Evolutionary conservation across 2,888 invertebrate species (phyloP).

Genomic region (Morpho achilles): DNA sequence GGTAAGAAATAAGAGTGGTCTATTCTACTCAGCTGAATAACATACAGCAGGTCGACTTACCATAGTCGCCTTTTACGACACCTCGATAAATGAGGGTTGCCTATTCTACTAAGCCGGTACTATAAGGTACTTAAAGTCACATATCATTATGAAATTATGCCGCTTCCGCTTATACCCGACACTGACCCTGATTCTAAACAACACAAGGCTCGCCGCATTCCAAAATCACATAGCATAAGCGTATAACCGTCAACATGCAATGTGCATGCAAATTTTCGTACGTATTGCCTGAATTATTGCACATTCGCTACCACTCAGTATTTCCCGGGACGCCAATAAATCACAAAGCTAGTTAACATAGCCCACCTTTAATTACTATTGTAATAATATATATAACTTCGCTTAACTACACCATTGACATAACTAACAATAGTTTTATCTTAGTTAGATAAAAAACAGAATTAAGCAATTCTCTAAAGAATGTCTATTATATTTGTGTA

Average conservation of each 20-base stretch:
- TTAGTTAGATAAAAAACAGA: too few species aligned
- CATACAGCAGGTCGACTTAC: too few species aligned
- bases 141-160: background rate
- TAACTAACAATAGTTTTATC: too few species aligned
- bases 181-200: conserved; percentile 27
- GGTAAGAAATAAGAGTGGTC: too few species aligned
- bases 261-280: conserved; percentile 52
- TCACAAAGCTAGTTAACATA: conserved; percentile 1
- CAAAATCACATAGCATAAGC: conserved; percentile 47
- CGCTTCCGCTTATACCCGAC: conserved; percentile 19
- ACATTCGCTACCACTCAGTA: conserved; percentile 39
- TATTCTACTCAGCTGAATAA: too few species aligned
- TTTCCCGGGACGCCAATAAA: conserved; percentile 2
- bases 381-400: background rate
- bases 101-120: too few species aligned
- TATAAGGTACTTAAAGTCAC: too few species aligned
- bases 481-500: too few species aligned
- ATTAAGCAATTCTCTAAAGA: too few species aligned
- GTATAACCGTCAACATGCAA: conserved; percentile 37
- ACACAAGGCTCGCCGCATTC: conserved; percentile 32
- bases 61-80: too few species aligned
- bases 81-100: too few species aligned
- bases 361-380: background rate
- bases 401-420: too few species aligned
- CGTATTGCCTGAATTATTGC: conserved; percentile 50